Evolutionary conservation across 2,113 vertebrate species (phyloP).

Genomic region (Melanerpes aurifrons): DNA sequence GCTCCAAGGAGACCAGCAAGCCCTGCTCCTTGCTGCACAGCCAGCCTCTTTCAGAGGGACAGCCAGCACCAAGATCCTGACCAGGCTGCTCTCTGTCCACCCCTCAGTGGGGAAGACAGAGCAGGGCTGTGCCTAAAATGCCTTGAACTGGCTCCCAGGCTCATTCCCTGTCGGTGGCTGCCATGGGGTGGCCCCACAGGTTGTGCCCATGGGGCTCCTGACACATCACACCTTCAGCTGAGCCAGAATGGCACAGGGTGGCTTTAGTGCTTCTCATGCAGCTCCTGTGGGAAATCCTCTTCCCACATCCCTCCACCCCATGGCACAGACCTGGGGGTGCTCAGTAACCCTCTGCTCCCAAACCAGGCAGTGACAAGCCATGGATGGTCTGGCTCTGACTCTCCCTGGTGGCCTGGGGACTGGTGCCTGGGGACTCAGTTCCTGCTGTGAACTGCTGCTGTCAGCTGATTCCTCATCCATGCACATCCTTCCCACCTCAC

Average conservation of each 20-base stretch:
- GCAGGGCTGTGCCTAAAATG: neutral
- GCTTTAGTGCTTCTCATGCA: neutral
- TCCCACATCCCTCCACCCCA: neutral
- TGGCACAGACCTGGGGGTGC: neutral
- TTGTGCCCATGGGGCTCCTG: neutral
- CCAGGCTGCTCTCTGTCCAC: neutral
- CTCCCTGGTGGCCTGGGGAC: neutral
- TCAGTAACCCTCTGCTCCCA: neutral
- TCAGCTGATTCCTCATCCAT: neutral
- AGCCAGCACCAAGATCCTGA: neutral
- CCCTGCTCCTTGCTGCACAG: neutral
- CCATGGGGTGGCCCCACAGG: fast-evolving
- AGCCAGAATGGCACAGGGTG: fast-evolving
- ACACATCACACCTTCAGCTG: fast-evolving
- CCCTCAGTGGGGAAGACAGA: fast-evolving
- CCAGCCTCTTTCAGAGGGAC: neutral
- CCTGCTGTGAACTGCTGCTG: neutral
- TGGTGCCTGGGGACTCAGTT: fast-evolving
- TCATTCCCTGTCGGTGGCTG: neutral
- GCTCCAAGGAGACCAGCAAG: neutral
- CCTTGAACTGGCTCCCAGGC: fast-evolving
- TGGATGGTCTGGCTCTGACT: fast-evolving
- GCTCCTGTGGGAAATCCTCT: neutral
- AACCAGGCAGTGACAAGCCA: neutral
- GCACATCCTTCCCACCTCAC: neutral